These are phyloP conservation scores for Pristionchus arcanus DNA, from an alignment of 2,888 invertebrate genomes.

Conservation along the genomic window DNA sequence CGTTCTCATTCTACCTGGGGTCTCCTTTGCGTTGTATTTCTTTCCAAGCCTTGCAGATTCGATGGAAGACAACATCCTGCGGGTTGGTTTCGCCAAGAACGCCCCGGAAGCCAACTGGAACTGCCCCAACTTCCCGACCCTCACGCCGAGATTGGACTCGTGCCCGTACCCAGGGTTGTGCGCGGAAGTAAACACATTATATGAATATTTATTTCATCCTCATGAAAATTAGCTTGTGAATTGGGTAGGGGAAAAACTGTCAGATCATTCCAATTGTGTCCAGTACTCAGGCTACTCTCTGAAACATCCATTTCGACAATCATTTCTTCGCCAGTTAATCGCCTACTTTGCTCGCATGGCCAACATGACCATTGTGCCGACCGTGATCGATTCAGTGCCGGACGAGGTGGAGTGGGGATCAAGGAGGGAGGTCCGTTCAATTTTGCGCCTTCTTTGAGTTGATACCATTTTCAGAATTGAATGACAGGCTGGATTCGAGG, in stretches of 20 bases:
- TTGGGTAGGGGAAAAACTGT: no score
- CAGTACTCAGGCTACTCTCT: no score
- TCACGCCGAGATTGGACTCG: background rate
- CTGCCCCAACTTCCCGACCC: slow-evolving; percentile 11
- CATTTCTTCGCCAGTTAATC: slow-evolving; percentile 40
- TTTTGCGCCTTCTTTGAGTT: no score
- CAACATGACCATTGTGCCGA: slow-evolving; percentile 20
- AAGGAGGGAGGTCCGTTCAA: slow-evolving; percentile 15
- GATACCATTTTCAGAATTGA: no score
- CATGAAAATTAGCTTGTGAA: no score
- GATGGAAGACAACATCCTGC: background rate
- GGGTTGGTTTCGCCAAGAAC: background rate
- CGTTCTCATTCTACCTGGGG: background rate
- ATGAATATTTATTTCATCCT: no score
- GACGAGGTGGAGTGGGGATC: slow-evolving; percentile 28
- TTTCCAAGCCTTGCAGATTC: background rate
- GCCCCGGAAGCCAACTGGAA: slow-evolving; percentile 36
- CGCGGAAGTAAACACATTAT: background rate
- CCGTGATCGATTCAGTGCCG: slow-evolving; percentile 4
- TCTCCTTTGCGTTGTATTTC: background rate
- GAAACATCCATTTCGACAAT: no score
- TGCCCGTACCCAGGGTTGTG: slow-evolving; percentile 42
- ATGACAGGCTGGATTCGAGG: no score
- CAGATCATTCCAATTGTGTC: no score
- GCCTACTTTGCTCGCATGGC: slow-evolving; percentile 39